Conservation (phyloP, 2,797 vertebrate species). For the Darevskia nairensis region DNA sequence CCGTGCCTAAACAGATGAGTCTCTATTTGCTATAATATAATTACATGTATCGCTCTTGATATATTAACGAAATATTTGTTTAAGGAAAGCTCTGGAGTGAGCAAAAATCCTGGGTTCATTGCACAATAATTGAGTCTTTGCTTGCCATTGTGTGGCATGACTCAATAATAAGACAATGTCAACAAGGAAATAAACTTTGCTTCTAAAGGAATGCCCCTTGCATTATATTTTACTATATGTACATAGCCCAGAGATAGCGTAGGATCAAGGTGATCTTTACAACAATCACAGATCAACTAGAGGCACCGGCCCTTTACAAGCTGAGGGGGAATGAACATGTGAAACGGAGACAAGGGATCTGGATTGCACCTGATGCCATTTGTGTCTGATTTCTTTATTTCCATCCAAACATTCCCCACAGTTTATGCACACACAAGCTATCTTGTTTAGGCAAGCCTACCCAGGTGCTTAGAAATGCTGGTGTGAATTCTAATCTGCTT, state of each 20-base stretch:
- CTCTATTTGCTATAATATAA: conserved; percentile 18
- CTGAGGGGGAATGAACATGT: not conserved
- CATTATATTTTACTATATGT: not conserved
- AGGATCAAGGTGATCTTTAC: not conserved
- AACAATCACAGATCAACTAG: not conserved
- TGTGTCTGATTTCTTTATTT: not conserved
- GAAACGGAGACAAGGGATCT: not conserved
- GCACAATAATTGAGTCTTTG: not conserved
- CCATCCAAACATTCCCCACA: not conserved
- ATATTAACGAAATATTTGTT: conserved; percentile 12
- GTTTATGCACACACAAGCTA: no score
- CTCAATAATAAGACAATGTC: not conserved
- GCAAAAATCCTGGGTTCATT: conserved; percentile 10
- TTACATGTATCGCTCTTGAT: conserved; percentile 20
- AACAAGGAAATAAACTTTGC: conserved; percentile 14
- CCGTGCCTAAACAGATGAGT: not conserved
- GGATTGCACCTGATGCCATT: not conserved
- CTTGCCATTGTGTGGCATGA: not conserved
- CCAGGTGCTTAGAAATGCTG: no score
- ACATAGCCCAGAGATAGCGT: not conserved
- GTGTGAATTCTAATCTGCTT: no score
- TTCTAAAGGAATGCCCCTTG: not conserved
- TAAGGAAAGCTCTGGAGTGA: conserved; percentile 4
- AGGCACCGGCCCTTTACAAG: not conserved
- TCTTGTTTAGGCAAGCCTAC: no score